phyloP scores from a whole-genome alignment of 2,797 vertebrate species.

The Falco naumanni region DNA sequence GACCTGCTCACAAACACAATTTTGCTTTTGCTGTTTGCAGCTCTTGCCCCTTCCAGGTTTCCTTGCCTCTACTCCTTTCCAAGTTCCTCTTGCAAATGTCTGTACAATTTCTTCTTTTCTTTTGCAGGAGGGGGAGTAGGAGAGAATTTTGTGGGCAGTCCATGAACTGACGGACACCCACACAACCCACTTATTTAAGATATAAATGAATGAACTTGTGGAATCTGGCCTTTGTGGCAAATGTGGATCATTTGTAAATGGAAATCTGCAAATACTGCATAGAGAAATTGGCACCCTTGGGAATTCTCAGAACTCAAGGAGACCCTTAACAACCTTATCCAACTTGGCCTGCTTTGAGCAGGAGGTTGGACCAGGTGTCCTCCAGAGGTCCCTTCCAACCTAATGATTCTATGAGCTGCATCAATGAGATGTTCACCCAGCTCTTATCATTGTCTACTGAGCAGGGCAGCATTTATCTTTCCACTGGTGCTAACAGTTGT shows the following conservation, averaged over 20 bases:
- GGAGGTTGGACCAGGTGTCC: neutral
- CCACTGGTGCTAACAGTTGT: constrained; percentile 21
- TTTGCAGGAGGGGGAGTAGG: neutral
- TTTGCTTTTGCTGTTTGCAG: neutral
- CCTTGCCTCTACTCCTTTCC: neutral
- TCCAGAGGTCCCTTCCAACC: neutral
- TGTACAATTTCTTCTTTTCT: neutral
- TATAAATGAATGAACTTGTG: neutral
- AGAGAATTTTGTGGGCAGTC: neutral
- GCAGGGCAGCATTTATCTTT: neutral
- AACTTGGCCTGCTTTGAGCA: neutral
- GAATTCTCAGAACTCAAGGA: neutral
- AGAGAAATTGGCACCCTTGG: neutral
- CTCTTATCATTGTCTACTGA: neutral
- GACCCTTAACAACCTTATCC: neutral
- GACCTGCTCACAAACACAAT: neutral
- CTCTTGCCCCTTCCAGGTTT: neutral
- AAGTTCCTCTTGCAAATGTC: neutral
- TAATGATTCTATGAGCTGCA: neutral
- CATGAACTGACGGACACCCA: neutral
- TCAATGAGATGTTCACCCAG: neutral
- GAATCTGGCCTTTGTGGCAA: neutral
- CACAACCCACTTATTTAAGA: neutral
- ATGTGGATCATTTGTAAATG: neutral
- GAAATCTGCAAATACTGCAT: neutral